phyloP scores from a whole-genome alignment of 2,797 vertebrate genomes.

The Lagocephalus sceleratus region DNA sequence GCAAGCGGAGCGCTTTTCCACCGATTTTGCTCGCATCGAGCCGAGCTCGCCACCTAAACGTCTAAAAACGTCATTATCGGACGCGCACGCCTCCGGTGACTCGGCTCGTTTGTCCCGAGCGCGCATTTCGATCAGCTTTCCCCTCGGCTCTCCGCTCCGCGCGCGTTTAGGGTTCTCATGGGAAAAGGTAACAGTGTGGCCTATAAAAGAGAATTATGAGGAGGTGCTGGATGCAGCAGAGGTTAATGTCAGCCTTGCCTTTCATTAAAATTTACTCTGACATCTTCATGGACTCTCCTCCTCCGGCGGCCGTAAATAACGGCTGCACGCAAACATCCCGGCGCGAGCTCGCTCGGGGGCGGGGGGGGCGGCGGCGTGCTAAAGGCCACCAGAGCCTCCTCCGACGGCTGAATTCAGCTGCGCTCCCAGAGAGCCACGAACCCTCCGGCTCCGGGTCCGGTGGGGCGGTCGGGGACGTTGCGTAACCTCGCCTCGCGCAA shows the following conservation, averaged over 20 bases:
- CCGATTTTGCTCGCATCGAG: no score
- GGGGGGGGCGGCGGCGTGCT: conserved; percentile 27
- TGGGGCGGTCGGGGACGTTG: not conserved
- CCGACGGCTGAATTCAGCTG: conserved; percentile 32
- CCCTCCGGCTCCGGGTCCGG: no score
- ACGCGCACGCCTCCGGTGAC: not conserved
- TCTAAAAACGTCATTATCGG: no score
- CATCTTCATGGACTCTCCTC: conserved; percentile 62
- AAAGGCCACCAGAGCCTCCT: conserved; percentile 11
- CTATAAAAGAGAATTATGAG: conserved; percentile 75
- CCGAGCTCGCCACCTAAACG: no score
- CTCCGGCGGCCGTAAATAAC: conserved; percentile 57
- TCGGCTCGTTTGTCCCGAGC: conserved; percentile 14
- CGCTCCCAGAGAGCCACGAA: conserved; percentile 6
- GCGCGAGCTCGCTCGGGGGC: conserved; percentile 42
- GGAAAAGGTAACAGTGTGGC: conserved; percentile 66
- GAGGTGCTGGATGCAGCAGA: conserved; percentile 61
- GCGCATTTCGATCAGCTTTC: conserved; percentile 10
- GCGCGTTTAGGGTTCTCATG: conserved; percentile 59
- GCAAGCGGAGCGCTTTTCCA: no score
- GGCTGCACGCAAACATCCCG: conserved; percentile 23
- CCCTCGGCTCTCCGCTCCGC: conserved; percentile 7
- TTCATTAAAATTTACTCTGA: conserved; percentile 68
- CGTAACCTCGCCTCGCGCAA: conserved; percentile 14
- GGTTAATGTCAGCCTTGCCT: conserved; percentile 70